Conservation (phyloP, 2,797 vertebrate species). For the Pogoniulus pusillus region DNA sequence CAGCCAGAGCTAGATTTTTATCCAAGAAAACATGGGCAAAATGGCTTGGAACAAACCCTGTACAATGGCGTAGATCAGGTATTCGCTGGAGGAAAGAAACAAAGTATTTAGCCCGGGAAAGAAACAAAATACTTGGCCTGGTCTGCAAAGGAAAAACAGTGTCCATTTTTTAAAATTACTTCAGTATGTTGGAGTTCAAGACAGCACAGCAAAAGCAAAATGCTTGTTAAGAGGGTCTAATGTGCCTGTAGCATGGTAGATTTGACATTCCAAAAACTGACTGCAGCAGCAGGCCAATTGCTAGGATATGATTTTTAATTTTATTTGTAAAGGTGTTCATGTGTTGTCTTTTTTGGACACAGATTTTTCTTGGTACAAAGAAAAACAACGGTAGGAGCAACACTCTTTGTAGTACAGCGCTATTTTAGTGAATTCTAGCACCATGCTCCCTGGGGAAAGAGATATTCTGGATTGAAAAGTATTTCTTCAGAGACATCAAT, state of each 20-base stretch:
- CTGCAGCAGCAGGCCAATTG: conserved; percentile 12
- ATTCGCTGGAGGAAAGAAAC: not conserved
- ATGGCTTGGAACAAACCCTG: not conserved
- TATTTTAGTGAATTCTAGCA: not conserved
- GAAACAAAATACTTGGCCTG: conserved; percentile 44
- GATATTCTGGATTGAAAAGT: not conserved
- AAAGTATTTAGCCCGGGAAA: too few relatives aligned
- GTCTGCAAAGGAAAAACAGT: not conserved
- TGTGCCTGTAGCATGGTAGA: not conserved
- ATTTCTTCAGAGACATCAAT: not conserved
- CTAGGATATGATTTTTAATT: not conserved
- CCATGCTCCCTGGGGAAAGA: not conserved
- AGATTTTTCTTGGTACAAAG: not conserved
- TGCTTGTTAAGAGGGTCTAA: conserved; percentile 10
- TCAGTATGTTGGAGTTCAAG: not conserved
- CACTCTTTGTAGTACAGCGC: not conserved
- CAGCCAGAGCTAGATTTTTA: not conserved
- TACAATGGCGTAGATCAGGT: not conserved
- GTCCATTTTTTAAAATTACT: conserved; percentile 24
- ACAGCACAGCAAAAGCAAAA: conserved; percentile 6
- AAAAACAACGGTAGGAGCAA: not conserved
- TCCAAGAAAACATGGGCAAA: not conserved
- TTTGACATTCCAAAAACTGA: not conserved
- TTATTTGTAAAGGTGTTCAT: not conserved
- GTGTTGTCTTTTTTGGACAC: conserved; percentile 42